Conservation (phyloP, 2,113 vertebrate species). For the Siniperca knerii region DNA sequence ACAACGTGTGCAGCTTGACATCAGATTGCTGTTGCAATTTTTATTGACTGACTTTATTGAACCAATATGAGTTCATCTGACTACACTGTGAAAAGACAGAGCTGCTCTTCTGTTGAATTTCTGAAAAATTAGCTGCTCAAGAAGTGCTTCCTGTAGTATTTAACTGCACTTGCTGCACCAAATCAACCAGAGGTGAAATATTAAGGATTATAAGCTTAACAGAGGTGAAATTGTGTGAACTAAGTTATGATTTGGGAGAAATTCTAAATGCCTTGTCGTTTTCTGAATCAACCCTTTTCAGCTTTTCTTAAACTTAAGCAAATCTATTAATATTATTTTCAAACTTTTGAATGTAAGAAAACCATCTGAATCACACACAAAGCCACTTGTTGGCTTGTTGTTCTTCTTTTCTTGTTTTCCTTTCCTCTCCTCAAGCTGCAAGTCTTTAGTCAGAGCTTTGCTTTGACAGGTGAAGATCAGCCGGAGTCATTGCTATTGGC, state of each 20-base stretch:
- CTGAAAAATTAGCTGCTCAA: not conserved
- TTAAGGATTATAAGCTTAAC: not conserved
- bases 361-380: not conserved
- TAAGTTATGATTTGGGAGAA: not conserved
- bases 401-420: slow-evolving; percentile 74
- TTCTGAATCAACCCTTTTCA: not conserved
- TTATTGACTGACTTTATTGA: not conserved
- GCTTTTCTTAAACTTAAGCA: not conserved
- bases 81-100: not conserved
- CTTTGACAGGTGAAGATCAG: slow-evolving; percentile 88
- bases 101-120: not conserved
- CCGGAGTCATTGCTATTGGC: slow-evolving; percentile 79
- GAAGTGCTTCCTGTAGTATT: not conserved
- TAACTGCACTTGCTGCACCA: not conserved
- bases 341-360: not conserved
- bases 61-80: slow-evolving; percentile 2
- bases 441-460: slow-evolving; percentile 83
- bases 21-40: not conserved
- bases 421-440: slow-evolving; percentile 79
- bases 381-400: slow-evolving; percentile 44
- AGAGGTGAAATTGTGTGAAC: not conserved
- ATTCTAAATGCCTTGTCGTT: not conserved
- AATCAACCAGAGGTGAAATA: not conserved
- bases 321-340: not conserved
- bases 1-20: not conserved